phyloP scores from a whole-genome alignment of 2,113 vertebrate genomes.

The Chaenocephalus aceratus region DNA sequence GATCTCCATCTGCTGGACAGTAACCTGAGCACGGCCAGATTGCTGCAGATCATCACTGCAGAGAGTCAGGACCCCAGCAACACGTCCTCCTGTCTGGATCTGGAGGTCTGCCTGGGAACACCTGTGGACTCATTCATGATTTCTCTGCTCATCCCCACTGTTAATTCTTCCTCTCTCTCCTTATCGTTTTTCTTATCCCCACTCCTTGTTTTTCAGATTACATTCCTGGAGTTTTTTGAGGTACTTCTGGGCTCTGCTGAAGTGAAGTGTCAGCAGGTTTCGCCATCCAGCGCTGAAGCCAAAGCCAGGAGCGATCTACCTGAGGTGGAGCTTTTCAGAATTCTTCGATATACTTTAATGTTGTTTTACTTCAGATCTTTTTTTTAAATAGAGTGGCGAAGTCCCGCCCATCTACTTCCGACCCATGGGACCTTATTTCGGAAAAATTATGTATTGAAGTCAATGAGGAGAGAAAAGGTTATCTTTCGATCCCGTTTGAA shows the following conservation, averaged over 20 bases:
- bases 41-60: constrained; percentile 84
- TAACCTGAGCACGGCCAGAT: constrained; percentile 82
- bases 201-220: constrained; percentile 79
- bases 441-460: too few relatives aligned
- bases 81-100: constrained; percentile 75
- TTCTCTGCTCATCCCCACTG: neutral
- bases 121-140: neutral
- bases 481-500: too few relatives aligned
- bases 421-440: too few relatives aligned
- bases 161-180: neutral
- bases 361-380: too few relatives aligned
- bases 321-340: neutral
- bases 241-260: constrained; percentile 88
- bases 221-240: constrained; percentile 95
- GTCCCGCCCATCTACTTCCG: too few relatives aligned
- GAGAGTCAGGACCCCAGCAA: constrained; percentile 74
- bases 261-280: constrained; percentile 67
- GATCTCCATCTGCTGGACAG: constrained; percentile 86
- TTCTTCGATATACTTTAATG: too few relatives aligned
- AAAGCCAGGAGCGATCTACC: neutral
- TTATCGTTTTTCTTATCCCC: neutral
- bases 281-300: neutral
- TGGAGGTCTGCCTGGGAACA: constrained; percentile 82
- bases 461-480: too few relatives aligned
- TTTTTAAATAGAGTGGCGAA: too few relatives aligned